Conservation (phyloP, 2,888 invertebrate species). For the Napeogenes inachia region DNA sequence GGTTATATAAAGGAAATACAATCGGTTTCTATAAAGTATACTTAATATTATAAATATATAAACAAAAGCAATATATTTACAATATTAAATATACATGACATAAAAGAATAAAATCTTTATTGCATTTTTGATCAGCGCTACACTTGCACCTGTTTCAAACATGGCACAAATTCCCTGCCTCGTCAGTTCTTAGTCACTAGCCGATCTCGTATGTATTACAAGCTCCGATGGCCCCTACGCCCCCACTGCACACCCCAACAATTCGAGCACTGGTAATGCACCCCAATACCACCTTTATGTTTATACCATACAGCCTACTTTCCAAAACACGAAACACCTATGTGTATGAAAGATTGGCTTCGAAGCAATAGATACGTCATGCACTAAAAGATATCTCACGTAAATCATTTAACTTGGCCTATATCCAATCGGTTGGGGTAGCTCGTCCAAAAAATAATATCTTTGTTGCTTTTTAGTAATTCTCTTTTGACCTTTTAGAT, state of each 20-base stretch:
- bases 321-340: not conserved
- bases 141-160: conserved; percentile 4
- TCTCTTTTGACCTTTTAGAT: not conserved
- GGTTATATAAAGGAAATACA: no score
- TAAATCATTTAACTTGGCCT: conserved; percentile 20
- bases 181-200: conserved; percentile 2
- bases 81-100: not conserved
- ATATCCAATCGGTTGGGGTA: conserved; percentile 7
- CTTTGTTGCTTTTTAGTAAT: conserved; percentile 5
- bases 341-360: conserved; percentile 16
- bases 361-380: conserved; percentile 19
- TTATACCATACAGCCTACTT: not conserved
- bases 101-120: not conserved
- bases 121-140: not conserved
- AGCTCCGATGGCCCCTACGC: conserved; percentile 1
- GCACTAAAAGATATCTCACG: conserved; percentile 20
- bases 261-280: not conserved
- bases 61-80: not conserved
- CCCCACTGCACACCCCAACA: not conserved
- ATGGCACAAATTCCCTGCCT: conserved; percentile 4
- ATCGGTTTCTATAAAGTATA: no score
- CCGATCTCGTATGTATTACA: conserved; percentile 5
- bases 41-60: not conserved
- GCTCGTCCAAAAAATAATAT: conserved; percentile 7
- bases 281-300: conserved; percentile 2